A percentile compares a stretch with the other conserved stretches of the same genome.
These are phyloP conservation scores for Rhagoletis zephyria DNA, from an alignment of 1,140 invertebrate genomes.

Conservation along the genomic window DNA sequence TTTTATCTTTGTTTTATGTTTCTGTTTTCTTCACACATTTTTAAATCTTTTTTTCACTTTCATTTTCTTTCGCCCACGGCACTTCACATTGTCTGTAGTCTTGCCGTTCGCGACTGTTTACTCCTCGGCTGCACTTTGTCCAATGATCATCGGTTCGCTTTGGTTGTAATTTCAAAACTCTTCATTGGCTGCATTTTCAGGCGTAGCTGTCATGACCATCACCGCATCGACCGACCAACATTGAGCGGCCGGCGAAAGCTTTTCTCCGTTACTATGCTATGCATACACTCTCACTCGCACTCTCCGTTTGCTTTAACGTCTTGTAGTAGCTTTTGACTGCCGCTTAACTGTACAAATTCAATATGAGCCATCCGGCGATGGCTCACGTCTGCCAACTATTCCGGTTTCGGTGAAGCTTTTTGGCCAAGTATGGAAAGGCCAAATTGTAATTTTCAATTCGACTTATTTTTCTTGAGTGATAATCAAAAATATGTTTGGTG, in stretches of 20 bases:
- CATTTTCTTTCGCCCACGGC: neutral
- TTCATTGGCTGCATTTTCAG: constrained; percentile 32
- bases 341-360: neutral
- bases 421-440: constrained; percentile 2
- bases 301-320: neutral
- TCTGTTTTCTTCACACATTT: neutral
- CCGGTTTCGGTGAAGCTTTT: constrained; percentile 42
- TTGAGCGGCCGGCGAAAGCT: constrained; percentile 3
- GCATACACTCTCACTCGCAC: neutral
- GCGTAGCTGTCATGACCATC: constrained; percentile 7
- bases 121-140: constrained; percentile 28
- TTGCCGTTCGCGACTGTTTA: constrained; percentile 1
- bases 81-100: neutral
- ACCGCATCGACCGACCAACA: neutral
- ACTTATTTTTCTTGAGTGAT: neutral
- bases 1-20: neutral
- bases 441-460: constrained; percentile 3
- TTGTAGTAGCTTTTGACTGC: neutral
- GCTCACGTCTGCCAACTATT: constrained; percentile 44
- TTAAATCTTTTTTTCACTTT: constrained; percentile 6
- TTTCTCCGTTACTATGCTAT: neutral
- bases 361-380: neutral
- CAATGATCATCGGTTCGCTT: constrained; percentile 17
- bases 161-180: constrained; percentile 23
- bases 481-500: too few species aligned